Percentiles rank a stretch among this genome's conserved stretches.
Conservation (phyloP, 2,113 vertebrate species). For the Etheostoma cragini region DNA sequence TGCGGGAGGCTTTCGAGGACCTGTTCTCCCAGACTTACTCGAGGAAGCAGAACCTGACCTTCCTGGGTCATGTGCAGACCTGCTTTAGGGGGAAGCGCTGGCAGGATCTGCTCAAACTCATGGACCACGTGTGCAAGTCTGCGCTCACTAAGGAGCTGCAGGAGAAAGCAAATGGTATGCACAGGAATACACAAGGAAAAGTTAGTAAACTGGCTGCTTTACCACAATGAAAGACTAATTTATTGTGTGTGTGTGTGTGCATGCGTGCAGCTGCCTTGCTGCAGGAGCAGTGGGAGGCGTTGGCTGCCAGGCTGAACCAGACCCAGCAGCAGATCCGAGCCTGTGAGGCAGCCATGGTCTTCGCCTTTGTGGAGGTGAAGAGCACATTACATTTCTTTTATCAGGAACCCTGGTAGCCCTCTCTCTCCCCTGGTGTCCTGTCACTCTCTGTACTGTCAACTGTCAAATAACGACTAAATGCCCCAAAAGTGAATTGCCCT, state of each 20-base stretch:
- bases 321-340: conserved; percentile 95
- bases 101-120: conserved; percentile 94
- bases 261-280: conserved; percentile 84
- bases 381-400: no score
- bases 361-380: conserved; percentile 97
- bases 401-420: no score
- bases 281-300: conserved; percentile 91
- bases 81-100: conserved; percentile 96
- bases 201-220: not conserved
- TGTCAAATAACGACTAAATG: not conserved
- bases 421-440: not conserved
- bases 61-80: conserved; percentile 96
- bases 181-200: no score
- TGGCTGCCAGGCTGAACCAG: conserved; percentile 91
- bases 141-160: conserved; percentile 88
- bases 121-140: conserved; percentile 96
- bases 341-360: conserved; percentile 92
- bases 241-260: not conserved
- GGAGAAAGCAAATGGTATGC: conserved; percentile 87
- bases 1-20: conserved; percentile 95
- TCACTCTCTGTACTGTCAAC: not conserved
- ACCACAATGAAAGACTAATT: not conserved
- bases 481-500: not conserved
- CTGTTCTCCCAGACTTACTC: conserved; percentile 97
- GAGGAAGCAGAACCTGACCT: conserved; percentile 94